phyloP scores from a whole-genome alignment of 2,797 vertebrate species.

The Linurgus olivaceus region DNA sequence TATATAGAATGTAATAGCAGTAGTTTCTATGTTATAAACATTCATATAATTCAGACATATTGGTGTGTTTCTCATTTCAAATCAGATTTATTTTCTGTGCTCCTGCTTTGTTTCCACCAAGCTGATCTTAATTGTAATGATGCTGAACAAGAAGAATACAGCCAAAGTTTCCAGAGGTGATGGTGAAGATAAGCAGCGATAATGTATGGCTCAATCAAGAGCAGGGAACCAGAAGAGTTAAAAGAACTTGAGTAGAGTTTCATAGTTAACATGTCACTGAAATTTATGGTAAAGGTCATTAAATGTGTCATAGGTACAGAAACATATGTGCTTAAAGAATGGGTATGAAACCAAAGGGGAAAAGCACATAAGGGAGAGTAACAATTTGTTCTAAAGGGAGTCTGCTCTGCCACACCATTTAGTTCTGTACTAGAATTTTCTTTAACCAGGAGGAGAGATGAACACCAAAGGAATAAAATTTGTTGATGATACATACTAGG shows the following conservation, averaged over 20 bases:
- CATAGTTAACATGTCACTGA: background rate
- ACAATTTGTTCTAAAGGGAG: background rate
- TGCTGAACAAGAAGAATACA: background rate
- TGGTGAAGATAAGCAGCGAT: background rate
- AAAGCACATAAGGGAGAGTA: background rate
- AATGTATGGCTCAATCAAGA: background rate
- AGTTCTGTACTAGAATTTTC: background rate
- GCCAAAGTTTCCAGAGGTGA: background rate
- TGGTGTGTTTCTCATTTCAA: background rate
- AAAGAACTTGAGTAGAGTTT: background rate
- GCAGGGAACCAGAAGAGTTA: background rate
- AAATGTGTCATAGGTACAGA: background rate
- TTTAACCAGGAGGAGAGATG: background rate
- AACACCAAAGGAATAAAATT: background rate
- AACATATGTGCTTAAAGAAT: background rate
- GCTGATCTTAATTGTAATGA: background rate
- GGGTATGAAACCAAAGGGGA: background rate
- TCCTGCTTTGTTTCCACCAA: background rate
- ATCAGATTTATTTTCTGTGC: background rate
- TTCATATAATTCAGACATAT: background rate
- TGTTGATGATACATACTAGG: background rate
- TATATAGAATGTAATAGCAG: background rate
- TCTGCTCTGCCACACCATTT: background rate
- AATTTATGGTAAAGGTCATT: background rate
- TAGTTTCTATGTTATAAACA: background rate